Base-by-base conservation (phyloP, 1,140 invertebrate species). In the Andricus grossulariae region DNA sequence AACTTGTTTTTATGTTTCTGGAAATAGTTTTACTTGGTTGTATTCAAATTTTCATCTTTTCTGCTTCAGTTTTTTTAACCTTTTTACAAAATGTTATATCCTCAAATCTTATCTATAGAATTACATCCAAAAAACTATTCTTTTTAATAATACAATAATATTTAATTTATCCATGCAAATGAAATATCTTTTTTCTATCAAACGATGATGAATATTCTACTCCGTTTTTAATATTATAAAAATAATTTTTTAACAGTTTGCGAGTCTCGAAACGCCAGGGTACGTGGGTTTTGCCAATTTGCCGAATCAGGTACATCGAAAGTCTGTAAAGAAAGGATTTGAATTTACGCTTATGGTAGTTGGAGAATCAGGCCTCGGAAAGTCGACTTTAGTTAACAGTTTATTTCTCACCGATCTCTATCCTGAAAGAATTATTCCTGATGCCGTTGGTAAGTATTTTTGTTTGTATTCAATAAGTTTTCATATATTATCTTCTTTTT, bases 311-410 rank as follows among this genome's bases (percentile, higher is more conserved):
- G 97, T 99, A 5, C 96, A 97, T 90, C 93, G 98, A 73, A 98
- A 99, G 91, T 98, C 98, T 15, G 98, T 99, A 16, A 99, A 99
- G 90, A 97, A 98, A 90, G 98, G 98, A 19, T 99, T 99, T 91
- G 98, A 99, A 90, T 99, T 99, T 90, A 99, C 98, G 1, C 90
- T 99, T 0, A 99, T 99, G 98, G 98, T 99, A 60, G 98, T 99
- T 32, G 98, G 98, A 49, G 98, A 99, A 90, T 98, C 97, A 84
- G 99, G 99, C 2, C 91, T 99, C 32, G 99, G 99, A 21, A 99
- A 99, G 92, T 99, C 98, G 0, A 99, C 99, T 8, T 93, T 99
- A 76, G 97, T 99, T 52, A 99, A 99, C 89, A 98, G 97, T 74
- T 92, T 99, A n/a, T 99, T 99, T 90, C 92, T 99, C 13, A 98